Conservation (phyloP, 2,888 invertebrate species). For the Coecobrya sp. region DNA sequence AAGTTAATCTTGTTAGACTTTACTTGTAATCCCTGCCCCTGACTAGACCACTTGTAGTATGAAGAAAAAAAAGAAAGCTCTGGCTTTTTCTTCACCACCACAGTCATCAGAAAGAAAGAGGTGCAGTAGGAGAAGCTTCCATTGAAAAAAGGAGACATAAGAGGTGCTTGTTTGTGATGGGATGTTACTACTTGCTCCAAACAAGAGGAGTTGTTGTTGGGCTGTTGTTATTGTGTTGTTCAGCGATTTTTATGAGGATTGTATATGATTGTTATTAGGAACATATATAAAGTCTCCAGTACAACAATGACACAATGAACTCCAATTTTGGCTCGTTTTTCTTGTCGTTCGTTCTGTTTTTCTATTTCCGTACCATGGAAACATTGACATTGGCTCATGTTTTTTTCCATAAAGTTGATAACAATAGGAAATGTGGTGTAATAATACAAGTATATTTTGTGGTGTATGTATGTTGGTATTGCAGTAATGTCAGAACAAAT, state of each 20-base stretch:
- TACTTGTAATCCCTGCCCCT: constrained; percentile 79
- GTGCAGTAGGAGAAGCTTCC: not conserved
- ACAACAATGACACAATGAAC: no score
- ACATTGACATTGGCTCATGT: no score
- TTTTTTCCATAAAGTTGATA: no score
- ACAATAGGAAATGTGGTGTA: no score
- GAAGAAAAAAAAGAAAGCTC: not conserved
- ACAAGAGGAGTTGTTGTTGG: not conserved
- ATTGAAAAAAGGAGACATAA: not conserved
- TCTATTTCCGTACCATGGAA: no score
- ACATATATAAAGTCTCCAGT: not conserved
- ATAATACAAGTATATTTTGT: no score
- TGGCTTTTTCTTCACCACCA: not conserved
- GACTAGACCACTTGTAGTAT: constrained; percentile 62
- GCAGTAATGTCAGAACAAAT: no score
- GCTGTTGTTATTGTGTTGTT: not conserved
- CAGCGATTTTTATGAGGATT: not conserved
- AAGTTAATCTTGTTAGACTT: constrained; percentile 84
- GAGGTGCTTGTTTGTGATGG: not conserved
- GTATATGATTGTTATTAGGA: no score
- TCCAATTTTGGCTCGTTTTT: no score
- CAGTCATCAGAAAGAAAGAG: not conserved
- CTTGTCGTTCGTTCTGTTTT: no score
- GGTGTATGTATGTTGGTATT: no score
- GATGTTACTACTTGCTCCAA: not conserved